phyloP scores from a whole-genome alignment of 2,888 invertebrate species.

The Caenorhabditis angaria region DNA sequence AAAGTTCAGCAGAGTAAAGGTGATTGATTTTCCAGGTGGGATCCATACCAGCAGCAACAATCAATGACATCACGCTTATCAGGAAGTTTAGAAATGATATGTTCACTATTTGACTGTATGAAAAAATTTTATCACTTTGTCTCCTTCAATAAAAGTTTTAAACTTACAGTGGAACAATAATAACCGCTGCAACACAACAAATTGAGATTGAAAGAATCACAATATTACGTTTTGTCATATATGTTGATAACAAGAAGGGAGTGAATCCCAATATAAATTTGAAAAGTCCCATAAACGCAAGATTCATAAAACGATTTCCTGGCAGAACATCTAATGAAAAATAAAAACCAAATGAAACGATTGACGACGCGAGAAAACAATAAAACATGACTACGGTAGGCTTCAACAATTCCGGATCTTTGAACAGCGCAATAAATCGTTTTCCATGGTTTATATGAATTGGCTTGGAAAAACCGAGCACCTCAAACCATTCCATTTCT shows the following conservation, averaged over 20 bases:
- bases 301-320: conserved; percentile 63
- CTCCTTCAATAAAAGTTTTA: not conserved
- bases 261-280: conserved; percentile 57
- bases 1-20: conserved; percentile 67
- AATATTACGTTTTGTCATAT: conserved; percentile 53
- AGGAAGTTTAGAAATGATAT: conserved; percentile 15
- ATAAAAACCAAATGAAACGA: conserved; percentile 61
- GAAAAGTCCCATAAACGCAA: conserved; percentile 55
- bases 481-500: conserved; percentile 40
- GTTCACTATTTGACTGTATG: conserved; percentile 24
- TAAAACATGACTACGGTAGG: conserved; percentile 62
- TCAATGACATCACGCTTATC: conserved; percentile 47
- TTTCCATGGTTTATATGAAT: conserved; percentile 19
- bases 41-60: conserved; percentile 58
- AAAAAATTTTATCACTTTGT: not conserved
- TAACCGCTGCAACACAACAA: conserved; percentile 22
- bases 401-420: conserved; percentile 20
- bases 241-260: conserved; percentile 60
- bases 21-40: conserved; percentile 71
- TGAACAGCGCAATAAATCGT: conserved; percentile 8
- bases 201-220: conserved; percentile 56
- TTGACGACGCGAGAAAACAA: conserved; percentile 63
- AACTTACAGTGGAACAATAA: conserved; percentile 29
- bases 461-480: conserved; percentile 40
- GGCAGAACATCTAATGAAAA: conserved; percentile 64